phyloP scores from a whole-genome alignment of 2,113 vertebrate genomes.

The Boulengeromyrus knoepffleri region DNA sequence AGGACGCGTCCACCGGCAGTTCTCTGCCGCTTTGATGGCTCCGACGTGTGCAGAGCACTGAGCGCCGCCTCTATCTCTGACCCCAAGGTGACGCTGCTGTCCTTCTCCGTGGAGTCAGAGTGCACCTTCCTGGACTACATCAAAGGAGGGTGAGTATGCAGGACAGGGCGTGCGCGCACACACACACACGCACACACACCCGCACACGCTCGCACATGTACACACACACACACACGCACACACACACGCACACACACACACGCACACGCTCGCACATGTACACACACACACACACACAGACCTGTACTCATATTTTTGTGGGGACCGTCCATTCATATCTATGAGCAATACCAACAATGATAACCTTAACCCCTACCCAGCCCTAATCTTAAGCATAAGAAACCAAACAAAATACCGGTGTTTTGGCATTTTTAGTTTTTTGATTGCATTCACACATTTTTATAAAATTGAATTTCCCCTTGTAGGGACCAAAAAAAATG shows the following conservation, averaged over 20 bases:
- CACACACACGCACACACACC: background rate
- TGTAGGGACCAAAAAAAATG: too few species aligned
- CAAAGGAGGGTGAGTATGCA: constrained; percentile 80
- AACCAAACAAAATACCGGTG: too few species aligned
- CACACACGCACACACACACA: background rate
- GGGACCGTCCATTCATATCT: too few species aligned
- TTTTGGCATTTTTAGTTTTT: too few species aligned
- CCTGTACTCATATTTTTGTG: too few species aligned
- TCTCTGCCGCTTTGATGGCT: background rate
- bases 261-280: background rate
- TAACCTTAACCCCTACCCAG: too few species aligned
- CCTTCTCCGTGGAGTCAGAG: constrained; percentile 84
- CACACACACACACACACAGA: background rate
- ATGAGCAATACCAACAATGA: too few species aligned
- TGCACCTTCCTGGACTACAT: constrained; percentile 92
- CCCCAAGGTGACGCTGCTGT: constrained; percentile 80
- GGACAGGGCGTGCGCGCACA: background rate
- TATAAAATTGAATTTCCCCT: too few species aligned
- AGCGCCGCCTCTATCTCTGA: constrained; percentile 24
- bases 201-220: background rate
- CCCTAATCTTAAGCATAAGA: too few species aligned
- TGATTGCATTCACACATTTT: too few species aligned
- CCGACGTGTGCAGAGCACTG: background rate
- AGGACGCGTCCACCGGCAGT: background rate
- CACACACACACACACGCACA: background rate